Evolutionary conservation across 1,140 invertebrate species (phyloP).

Genomic region (Pemphigus obesinymphae): DNA sequence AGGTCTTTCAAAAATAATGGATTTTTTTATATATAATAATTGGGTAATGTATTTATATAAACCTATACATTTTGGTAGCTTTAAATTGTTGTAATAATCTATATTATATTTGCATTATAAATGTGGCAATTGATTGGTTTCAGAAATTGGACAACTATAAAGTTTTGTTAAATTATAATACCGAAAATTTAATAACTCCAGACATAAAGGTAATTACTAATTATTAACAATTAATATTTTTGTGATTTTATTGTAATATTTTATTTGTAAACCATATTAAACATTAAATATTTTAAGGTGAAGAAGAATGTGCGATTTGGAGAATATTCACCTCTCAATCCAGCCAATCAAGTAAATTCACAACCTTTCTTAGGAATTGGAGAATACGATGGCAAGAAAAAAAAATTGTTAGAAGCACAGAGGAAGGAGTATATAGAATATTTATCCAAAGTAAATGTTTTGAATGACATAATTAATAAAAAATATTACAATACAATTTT

Average conservation of each 20-base stretch:
- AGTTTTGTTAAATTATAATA: neutral
- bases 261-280: neutral
- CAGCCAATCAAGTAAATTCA: constrained; percentile 24
- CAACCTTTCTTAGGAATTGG: constrained; percentile 37
- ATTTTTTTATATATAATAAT: neutral
- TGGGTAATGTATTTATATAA: constrained; percentile 12
- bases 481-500: neutral
- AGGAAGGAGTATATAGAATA: constrained; percentile 37
- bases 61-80: neutral
- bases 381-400: constrained; percentile 38
- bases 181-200: neutral
- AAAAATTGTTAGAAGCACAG: constrained; percentile 13
- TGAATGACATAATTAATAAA: too few species aligned
- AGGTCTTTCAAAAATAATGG: neutral
- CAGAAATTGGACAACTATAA: constrained; percentile 1
- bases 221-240: neutral
- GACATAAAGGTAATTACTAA: neutral
- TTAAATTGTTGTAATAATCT: neutral
- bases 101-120: neutral
- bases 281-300: neutral
- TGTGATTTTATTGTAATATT: neutral
- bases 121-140: neutral
- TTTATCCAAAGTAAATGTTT: constrained; percentile 32
- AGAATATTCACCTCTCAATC: constrained; percentile 42
- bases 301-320: constrained; percentile 41